phyloP scores from a whole-genome alignment of 2,888 invertebrate genomes.

The Caenorhabditis sp. region DNA sequence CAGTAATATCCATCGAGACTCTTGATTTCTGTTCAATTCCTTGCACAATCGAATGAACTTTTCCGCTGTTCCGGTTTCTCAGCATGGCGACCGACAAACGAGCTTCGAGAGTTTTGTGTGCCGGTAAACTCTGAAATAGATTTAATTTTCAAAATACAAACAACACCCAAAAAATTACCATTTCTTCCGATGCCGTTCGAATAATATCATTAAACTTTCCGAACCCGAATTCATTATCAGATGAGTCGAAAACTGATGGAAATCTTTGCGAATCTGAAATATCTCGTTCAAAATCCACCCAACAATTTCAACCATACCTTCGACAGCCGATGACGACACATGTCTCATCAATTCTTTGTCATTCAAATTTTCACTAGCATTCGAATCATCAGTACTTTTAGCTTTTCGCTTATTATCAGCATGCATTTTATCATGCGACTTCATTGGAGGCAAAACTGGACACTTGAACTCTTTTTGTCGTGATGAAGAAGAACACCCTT shows the following conservation, averaged over 20 bases:
- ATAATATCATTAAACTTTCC: conserved; percentile 31
- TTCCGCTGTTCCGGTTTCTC: conserved; percentile 20
- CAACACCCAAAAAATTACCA: too few species aligned
- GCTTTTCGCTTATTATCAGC: neutral
- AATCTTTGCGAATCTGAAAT: neutral
- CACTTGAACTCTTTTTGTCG: conserved; percentile 16
- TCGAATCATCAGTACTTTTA: conserved; percentile 1
- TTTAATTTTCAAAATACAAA: too few species aligned
- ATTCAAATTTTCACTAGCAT: neutral
- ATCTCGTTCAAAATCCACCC: too few species aligned
- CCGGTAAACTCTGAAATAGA: conserved; percentile 21
- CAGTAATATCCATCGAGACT: conserved; percentile 10
- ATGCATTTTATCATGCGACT: conserved; percentile 9
- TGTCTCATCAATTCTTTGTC: neutral
- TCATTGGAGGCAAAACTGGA: conserved; percentile 32
- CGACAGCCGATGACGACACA: neutral
- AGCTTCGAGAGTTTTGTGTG: conserved; percentile 16
- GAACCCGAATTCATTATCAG: conserved; percentile 18
- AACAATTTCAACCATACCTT: too few species aligned
- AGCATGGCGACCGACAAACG: conserved; percentile 25
- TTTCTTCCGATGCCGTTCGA: conserved; percentile 20
- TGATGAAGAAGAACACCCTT: too few species aligned
- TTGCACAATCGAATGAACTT: conserved; percentile 36
- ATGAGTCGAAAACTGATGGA: neutral
- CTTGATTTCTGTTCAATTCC: conserved; percentile 19